phyloP scores from a whole-genome alignment of 1,140 invertebrate genomes.

The Brachionus angularis region DNA sequence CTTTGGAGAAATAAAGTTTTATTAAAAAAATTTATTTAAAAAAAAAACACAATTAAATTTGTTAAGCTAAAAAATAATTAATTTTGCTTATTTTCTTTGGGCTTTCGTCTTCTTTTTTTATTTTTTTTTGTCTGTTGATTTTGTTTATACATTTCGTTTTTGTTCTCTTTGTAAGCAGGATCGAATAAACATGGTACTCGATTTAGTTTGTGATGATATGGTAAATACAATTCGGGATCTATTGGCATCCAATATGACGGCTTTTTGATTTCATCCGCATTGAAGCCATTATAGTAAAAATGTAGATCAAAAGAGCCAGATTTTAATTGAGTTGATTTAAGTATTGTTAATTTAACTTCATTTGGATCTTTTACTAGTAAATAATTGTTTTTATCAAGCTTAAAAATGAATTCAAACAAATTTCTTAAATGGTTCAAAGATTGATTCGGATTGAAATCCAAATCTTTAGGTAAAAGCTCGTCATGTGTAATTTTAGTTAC shows the following conservation, averaged over 20 bases:
- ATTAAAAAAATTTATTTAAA: too few species aligned
- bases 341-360: neutral
- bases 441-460: constrained; percentile 28
- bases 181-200: constrained; percentile 24
- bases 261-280: constrained; percentile 4
- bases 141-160: too few species aligned
- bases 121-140: too few species aligned
- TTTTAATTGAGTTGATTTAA: neutral
- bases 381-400: neutral
- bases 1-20: too few species aligned
- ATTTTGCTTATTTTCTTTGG: too few species aligned
- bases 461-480: neutral
- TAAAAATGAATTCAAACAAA: neutral
- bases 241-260: constrained; percentile 24
- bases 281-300: neutral
- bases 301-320: neutral
- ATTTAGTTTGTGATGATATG: constrained; percentile 15
- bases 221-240: neutral
- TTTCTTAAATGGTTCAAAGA: constrained; percentile 18
- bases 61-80: too few species aligned
- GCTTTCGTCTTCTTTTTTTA: too few species aligned
- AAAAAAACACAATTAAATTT: too few species aligned
- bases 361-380: neutral
- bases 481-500: neutral
- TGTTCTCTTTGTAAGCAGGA: neutral